A percentile compares a stretch with the other conserved stretches of the same genome.
phyloP scores from a whole-genome alignment of 2,113 vertebrate species.

The Poeciliopsis occidentalis region DNA sequence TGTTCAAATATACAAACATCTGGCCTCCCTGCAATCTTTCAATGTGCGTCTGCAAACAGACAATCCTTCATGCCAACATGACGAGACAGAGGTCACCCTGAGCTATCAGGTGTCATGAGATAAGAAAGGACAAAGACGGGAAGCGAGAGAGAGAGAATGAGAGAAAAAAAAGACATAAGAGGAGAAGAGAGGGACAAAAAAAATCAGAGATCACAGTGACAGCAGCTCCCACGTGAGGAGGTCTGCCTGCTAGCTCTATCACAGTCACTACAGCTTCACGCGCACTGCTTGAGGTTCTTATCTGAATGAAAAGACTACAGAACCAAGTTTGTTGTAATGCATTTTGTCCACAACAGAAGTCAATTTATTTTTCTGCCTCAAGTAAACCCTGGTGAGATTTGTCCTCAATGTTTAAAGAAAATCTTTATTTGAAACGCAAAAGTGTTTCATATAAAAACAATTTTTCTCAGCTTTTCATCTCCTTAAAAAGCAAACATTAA shows the following conservation, averaged over 20 bases:
- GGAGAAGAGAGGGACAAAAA: constrained; percentile 3
- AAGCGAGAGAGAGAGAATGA: not conserved
- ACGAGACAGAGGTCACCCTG: constrained; percentile 25
- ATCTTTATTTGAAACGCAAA: not conserved
- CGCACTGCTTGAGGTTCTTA: not conserved
- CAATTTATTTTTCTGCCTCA: not conserved
- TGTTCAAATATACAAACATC: constrained; percentile 2
- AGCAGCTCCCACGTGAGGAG: constrained; percentile 18
- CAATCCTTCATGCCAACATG: constrained; percentile 1
- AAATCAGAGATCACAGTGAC: constrained; percentile 16
- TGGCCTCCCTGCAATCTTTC: not conserved
- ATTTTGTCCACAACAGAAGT: not conserved
- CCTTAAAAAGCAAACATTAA: not conserved
- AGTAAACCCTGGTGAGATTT: not conserved
- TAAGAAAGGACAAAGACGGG: not conserved
- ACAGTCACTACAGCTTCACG: not conserved
- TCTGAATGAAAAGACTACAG: not conserved
- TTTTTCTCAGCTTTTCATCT: not conserved
- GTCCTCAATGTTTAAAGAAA: not conserved
- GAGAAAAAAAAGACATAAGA: not conserved
- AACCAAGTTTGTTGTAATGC: not conserved
- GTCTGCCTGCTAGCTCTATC: not conserved
- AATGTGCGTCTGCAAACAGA: not conserved
- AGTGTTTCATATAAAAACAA: too few species aligned
- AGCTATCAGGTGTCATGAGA: constrained; percentile 22